Evolutionary conservation across 1,140 invertebrate species (phyloP), one percentile per base, ranked within the genome.

Genomic region (Belonocnema kinseyi): DNA sequence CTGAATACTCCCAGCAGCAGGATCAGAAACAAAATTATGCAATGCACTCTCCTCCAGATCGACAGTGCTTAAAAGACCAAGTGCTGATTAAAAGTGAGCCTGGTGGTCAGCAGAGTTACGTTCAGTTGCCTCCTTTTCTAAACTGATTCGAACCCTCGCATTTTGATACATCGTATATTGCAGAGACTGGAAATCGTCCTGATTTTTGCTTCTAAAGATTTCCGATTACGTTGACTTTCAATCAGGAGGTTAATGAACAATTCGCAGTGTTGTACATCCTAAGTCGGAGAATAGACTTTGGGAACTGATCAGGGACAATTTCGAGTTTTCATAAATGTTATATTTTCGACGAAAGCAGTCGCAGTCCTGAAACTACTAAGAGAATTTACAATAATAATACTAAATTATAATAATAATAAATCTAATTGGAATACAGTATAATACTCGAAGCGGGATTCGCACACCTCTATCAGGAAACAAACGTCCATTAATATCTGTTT

Each of bases 61-160:
- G 90, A 61, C 88, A 91, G 50, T 76, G 84, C 19, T 90, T 94
- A n/a, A 94, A 94, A 53, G 93, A 94, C 1, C 92, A 93, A 54
- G 88, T 89, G 3, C 80, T 89, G 46, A 92, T 94, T 33, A 95
- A 94, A 82, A 93, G 92, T 85, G 94, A 94, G 79, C 92, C 93
- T 11, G 93, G 90, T 50, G 90, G 85, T 21, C 92, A 92, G 79
- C 94, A 93, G 85, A 93, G 91, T 71, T 95, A 94, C 83, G 94
- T 94, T 10, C 93, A 94, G 56, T 90, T 95, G 88, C 95, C 95
- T 91, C 94, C 94, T 94, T 95, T 95, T 94, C 93, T 94, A 93
- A 95, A 95, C 92, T 95, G 93, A 94, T 87, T 86, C 87, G 87
- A 87, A 88, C 85, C 85, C 89, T 90, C 76, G 80, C 83, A 77